A percentile compares a stretch with the other conserved stretches of the same genome.
Evolutionary conservation across 35 echinoderm and acorn worm genomes (phyloP).

Genomic region (Amphiura filiformis): DNA sequence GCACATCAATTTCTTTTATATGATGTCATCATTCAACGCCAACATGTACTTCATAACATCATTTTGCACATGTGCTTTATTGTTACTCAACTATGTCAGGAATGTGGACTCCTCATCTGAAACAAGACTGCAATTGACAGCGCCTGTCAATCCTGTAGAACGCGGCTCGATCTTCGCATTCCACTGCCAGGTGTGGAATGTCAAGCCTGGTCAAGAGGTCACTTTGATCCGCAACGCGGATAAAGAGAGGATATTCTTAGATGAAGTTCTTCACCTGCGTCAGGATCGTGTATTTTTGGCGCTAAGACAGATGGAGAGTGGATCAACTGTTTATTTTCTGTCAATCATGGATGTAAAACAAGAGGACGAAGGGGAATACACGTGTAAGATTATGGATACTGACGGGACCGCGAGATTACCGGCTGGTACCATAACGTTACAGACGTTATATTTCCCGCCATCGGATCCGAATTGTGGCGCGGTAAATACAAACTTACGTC

Average conservation of each 20-base stretch:
- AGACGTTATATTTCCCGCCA: background rate
- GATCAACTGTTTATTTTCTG: background rate
- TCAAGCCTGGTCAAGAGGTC: background rate
- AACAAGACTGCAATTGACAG: background rate
- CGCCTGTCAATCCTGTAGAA: background rate
- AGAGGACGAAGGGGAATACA: background rate
- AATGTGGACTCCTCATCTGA: background rate
- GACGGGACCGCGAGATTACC: background rate
- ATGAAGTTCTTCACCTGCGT: background rate
- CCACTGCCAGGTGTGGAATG: conserved; percentile 1
- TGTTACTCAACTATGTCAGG: background rate
- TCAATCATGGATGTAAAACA: background rate
- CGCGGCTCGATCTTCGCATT: background rate
- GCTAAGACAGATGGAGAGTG: background rate
- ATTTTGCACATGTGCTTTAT: background rate
- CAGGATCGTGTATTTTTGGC: background rate
- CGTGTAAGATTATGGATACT: background rate
- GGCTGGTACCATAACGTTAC: background rate
- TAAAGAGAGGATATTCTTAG: background rate
- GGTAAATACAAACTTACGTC: background rate
- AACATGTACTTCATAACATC: background rate
- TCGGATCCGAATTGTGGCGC: background rate
- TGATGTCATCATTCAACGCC: too few relatives aligned
- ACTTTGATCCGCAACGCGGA: background rate
- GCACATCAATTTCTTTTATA: too few relatives aligned